Evolutionary conservation across 2,797 vertebrate species (phyloP).

Genomic region (Euphonia xanthogaster): DNA sequence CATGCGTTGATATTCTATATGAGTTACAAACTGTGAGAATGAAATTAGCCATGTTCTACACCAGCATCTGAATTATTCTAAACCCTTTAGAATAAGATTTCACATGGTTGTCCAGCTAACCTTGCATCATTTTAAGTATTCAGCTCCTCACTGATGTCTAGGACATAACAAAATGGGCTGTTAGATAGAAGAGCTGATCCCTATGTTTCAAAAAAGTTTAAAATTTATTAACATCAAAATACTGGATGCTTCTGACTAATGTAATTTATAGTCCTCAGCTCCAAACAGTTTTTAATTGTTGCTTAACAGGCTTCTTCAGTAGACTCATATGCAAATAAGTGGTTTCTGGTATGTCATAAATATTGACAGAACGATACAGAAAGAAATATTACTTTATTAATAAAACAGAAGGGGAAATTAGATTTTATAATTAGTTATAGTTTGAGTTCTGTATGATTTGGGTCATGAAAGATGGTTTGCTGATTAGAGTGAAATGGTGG

Average conservation of each 20-base stretch:
- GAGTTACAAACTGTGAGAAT: not conserved
- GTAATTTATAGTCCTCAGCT: not conserved
- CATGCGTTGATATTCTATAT: not conserved
- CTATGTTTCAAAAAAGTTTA: not conserved
- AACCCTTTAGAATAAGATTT: not conserved
- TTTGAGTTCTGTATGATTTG: not conserved
- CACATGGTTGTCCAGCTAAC: not conserved
- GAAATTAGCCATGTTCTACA: not conserved
- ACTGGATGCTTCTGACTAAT: not conserved
- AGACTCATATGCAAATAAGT: not conserved
- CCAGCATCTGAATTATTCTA: not conserved
- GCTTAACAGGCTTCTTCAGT: not conserved
- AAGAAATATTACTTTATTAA: not conserved
- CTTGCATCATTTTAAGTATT: not conserved
- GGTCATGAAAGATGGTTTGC: not conserved
- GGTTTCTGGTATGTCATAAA: not conserved
- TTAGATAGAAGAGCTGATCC: not conserved
- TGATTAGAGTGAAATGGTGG: not conserved
- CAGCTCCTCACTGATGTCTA: not conserved
- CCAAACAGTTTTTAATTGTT: not conserved
- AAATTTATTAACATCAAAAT: not conserved
- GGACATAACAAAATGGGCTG: not conserved
- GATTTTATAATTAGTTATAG: not conserved
- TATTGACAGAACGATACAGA: not conserved
- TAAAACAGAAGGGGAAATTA: not conserved